phyloP scores from a whole-genome alignment of 2,797 vertebrate genomes.

The Hozukius guyotensis region DNA sequence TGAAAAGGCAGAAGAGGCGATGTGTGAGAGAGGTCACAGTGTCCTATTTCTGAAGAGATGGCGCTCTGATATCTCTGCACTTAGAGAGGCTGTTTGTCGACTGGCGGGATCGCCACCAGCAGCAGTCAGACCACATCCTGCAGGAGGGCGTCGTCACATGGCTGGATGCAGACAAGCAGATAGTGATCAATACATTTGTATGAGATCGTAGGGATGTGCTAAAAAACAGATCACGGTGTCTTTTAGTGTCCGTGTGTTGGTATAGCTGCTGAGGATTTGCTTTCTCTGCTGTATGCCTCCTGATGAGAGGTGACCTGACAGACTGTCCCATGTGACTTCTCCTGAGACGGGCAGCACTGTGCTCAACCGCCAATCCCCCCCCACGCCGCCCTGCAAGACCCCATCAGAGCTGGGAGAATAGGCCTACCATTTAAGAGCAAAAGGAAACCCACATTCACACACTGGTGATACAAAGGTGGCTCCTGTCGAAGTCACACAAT shows the following conservation, averaged over 20 bases:
- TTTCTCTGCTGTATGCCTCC: slow-evolving; percentile 53
- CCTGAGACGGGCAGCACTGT: slow-evolving; percentile 38
- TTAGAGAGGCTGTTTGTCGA: slow-evolving; percentile 24
- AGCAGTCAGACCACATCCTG: slow-evolving; percentile 9
- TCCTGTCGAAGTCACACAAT: slow-evolving; percentile 56
- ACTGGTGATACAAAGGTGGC: slow-evolving; percentile 37
- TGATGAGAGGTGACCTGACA: slow-evolving; percentile 81
- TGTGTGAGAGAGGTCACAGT: slow-evolving; percentile 33
- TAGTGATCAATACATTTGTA: slow-evolving; percentile 18
- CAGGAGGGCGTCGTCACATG: neutral
- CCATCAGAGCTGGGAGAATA: slow-evolving; percentile 50
- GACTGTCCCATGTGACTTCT: slow-evolving; percentile 76
- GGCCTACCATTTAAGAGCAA: slow-evolving; percentile 36
- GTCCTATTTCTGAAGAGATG: slow-evolving; percentile 56
- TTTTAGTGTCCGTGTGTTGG: neutral
- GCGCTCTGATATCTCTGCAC: slow-evolving; percentile 48
- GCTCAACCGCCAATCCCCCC: slow-evolving; percentile 22
- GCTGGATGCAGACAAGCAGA: slow-evolving; percentile 13
- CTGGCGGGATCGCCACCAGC: slow-evolving; percentile 22
- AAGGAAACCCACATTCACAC: slow-evolving; percentile 45
- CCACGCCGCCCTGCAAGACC: slow-evolving; percentile 39
- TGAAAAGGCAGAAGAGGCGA: slow-evolving; percentile 28
- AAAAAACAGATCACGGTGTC: neutral
- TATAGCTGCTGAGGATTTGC: slow-evolving; percentile 49
- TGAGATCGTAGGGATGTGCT: neutral